Base-by-base conservation (phyloP, 2,113 vertebrate genomes). In the Neotragus pygmaeus region DNA sequence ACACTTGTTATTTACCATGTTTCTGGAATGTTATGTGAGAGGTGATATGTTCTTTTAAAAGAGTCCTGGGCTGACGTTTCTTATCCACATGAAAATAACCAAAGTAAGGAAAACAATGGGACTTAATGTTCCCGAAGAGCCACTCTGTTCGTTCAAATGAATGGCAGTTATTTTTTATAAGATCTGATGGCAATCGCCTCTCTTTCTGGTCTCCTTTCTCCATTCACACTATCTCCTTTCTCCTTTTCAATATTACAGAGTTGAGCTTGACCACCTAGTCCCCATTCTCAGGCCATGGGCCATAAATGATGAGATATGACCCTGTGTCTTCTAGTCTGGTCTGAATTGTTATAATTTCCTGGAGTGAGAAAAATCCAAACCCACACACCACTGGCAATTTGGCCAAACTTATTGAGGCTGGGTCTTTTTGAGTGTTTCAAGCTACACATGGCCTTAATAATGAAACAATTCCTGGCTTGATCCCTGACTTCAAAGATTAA, bases 391-490 rank as follows among this genome's bases (percentile, higher is more conserved):
- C 73, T 96, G 93, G 49, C 27, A 64, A 92, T 95, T 94, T 96
- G 64, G 83, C 91, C 62, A 75, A 78, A 91, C 86, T 94, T 94
- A 97, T 43, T 39, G 85, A 94, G 57, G 23, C 85, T 77, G 96
- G 81, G 49, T 92, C 27, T 91, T 96, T 93, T 85, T 30, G 7
- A 91, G 47, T 62, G 78, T 96, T 97, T 96, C 51, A 86, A 82
- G 82, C 51, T 60, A 94, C 95, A 98, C 88, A 78, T 96, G 97
- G 96, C 23, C 94, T 96, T 97, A 98, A 98, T 98, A 96, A 94
- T 88, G 58, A 95, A 96, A 96, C n/a, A 77, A 96, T 96, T 96
- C 47, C 88, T 98, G 88, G 86, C 93, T 91, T 97, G 92, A 84
- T 91, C 86, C 9, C 78, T 94, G 58, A 82, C 94, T 96, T 93